Percentiles rank a stretch among this genome's conserved stretches.
Evolutionary conservation across 2,113 vertebrate species (phyloP).

Genomic region (Mystacornis crossleyi): DNA sequence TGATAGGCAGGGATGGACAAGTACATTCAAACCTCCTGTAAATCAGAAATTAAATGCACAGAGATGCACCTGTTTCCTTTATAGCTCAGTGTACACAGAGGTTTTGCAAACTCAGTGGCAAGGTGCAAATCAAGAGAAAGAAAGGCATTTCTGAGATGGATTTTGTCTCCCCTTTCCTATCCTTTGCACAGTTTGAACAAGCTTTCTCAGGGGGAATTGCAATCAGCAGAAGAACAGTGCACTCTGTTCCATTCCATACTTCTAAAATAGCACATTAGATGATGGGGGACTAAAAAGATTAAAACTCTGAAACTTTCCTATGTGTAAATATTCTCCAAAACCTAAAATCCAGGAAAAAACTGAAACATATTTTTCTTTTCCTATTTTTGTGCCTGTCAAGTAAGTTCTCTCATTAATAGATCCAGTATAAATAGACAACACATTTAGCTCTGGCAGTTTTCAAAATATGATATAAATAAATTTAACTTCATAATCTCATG

Average conservation of each 20-base stretch:
- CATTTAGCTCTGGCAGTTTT: conserved; percentile 65
- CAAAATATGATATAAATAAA: conserved; percentile 75
- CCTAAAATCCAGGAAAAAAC: conserved; percentile 34
- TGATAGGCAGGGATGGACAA: not conserved
- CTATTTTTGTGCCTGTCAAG: conserved; percentile 56
- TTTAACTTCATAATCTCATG: conserved; percentile 72
- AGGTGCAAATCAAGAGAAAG: not conserved
- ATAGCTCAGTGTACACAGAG: not conserved
- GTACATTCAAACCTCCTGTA: not conserved
- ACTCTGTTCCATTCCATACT: not conserved
- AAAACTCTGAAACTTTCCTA: not conserved
- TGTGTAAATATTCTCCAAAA: not conserved
- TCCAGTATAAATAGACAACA: conserved; percentile 63
- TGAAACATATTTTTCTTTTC: conserved; percentile 53
- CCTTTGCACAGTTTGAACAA: not conserved
- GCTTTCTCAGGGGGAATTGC: not conserved
- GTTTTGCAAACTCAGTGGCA: not conserved
- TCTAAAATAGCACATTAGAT: not conserved
- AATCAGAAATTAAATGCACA: not conserved
- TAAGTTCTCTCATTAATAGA: conserved; percentile 68
- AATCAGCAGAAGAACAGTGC: not conserved
- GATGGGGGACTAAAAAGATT: not conserved
- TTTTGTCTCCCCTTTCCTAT: not conserved
- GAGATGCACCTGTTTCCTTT: not conserved
- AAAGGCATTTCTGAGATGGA: not conserved